Percentiles rank a stretch among this genome's conserved stretches.
These are phyloP conservation scores for Syngnathus rostellatus DNA, from an alignment of 2,797 vertebrate genomes.

Conservation along the genomic window DNA sequence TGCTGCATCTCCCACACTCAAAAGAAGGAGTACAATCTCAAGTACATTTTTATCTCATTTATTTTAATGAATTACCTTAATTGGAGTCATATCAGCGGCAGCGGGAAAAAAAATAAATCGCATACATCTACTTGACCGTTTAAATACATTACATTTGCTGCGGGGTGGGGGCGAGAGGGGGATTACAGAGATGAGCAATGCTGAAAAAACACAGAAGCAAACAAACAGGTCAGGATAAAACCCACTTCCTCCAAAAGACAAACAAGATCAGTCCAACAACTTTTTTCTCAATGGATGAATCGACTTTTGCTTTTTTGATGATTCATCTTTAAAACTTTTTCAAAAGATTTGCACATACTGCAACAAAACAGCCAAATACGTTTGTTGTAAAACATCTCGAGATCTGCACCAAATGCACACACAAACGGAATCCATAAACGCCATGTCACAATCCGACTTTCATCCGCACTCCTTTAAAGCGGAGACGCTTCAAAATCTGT, in stretches of 20 bases:
- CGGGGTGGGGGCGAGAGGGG: slow-evolving; percentile 43
- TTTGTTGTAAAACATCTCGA: slow-evolving; percentile 45
- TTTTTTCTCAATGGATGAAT: slow-evolving; percentile 54
- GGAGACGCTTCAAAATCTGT: slow-evolving; percentile 18
- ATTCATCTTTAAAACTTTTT: slow-evolving; percentile 30
- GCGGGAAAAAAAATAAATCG: slow-evolving; percentile 58
- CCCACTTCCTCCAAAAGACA: slow-evolving; percentile 68
- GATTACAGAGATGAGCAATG: slow-evolving; percentile 57
- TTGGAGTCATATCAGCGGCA: slow-evolving; percentile 73
- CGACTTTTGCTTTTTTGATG: slow-evolving; percentile 37
- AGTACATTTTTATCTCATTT: slow-evolving; percentile 59
- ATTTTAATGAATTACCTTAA: slow-evolving; percentile 71
- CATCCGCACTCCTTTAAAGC: slow-evolving; percentile 25
- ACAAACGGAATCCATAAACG: slow-evolving; percentile 17
- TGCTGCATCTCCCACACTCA: slow-evolving; percentile 25
- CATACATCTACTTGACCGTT: slow-evolving; percentile 76
- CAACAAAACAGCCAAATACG: slow-evolving; percentile 62
- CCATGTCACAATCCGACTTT: neutral
- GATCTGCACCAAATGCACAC: slow-evolving; percentile 50
- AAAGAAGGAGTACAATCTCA: slow-evolving; percentile 18
- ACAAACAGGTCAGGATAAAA: slow-evolving; percentile 64
- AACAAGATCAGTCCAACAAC: slow-evolving; percentile 55
- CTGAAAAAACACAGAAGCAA: slow-evolving; percentile 75
- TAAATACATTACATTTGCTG: slow-evolving; percentile 78
- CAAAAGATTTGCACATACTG: slow-evolving; percentile 40